Conservation (phyloP, 1,140 invertebrate species). For the Mizuhopecten yessoensis region DNA sequence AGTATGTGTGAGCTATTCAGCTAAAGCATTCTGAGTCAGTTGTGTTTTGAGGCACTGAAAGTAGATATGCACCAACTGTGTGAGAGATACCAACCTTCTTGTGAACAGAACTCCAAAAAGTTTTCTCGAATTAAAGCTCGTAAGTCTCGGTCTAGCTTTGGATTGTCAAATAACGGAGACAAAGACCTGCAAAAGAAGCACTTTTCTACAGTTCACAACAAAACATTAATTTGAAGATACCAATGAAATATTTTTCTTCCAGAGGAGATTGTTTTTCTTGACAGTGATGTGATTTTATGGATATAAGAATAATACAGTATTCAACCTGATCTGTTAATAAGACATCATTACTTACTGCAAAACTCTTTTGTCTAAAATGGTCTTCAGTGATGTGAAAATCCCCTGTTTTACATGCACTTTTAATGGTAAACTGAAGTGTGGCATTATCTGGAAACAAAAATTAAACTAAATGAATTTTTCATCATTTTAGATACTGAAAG, state of each 20-base stretch:
- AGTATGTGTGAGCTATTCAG: too few relatives aligned
- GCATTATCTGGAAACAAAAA: slow-evolving; percentile 90
- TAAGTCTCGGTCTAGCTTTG: slow-evolving; percentile 95
- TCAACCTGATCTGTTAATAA: too few relatives aligned
- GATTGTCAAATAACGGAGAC: slow-evolving; percentile 95
- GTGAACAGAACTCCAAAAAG: slow-evolving; percentile 94
- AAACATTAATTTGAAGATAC: too few relatives aligned
- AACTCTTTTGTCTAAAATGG: slow-evolving; percentile 95
- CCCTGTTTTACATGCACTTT: slow-evolving; percentile 93
- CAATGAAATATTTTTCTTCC: too few relatives aligned
- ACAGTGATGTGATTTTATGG: too few relatives aligned
- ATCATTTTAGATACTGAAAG: too few relatives aligned
- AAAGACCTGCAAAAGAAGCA: slow-evolving; percentile 86
- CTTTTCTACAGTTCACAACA: not conserved
- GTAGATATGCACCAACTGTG: too few relatives aligned
- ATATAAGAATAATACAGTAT: too few relatives aligned
- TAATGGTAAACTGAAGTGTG: slow-evolving; percentile 94
- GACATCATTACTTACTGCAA: slow-evolving; percentile 76
- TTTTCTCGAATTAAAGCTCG: slow-evolving; percentile 93
- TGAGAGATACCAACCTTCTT: slow-evolving; percentile 71
- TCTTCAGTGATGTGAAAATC: slow-evolving; percentile 94
- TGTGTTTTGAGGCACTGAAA: too few relatives aligned
- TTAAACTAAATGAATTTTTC: too few relatives aligned
- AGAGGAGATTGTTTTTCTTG: too few relatives aligned
- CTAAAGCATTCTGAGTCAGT: too few relatives aligned